phyloP scores from a whole-genome alignment of 2,797 vertebrate genomes.

The Otus scops region DNA sequence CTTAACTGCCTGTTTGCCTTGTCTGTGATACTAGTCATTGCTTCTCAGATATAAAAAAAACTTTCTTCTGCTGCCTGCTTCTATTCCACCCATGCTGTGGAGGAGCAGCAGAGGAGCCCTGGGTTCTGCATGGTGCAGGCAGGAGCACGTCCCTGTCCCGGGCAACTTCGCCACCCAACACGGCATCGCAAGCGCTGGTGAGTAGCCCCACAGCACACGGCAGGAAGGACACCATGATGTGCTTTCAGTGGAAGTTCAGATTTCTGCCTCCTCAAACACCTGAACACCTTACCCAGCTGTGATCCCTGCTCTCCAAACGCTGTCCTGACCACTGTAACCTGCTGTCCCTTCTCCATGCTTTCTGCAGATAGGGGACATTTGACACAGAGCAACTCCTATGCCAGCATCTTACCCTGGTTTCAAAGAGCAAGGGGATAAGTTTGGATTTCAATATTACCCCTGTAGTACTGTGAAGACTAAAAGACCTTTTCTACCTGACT shows the following conservation, averaged over 20 bases:
- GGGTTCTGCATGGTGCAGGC: background rate
- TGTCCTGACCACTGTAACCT: background rate
- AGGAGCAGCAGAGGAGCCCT: background rate
- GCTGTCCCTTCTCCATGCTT: background rate
- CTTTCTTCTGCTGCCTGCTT: background rate
- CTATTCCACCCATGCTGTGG: rapidly evolving
- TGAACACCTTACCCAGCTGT: background rate
- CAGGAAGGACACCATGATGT: rapidly evolving
- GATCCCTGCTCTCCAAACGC: background rate
- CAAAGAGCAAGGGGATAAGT: background rate
- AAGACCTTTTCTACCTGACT: background rate
- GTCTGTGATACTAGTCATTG: background rate
- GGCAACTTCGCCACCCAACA: background rate
- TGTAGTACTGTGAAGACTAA: background rate
- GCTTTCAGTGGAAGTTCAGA: background rate
- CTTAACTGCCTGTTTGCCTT: background rate
- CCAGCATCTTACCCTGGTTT: background rate
- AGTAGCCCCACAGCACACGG: rapidly evolving
- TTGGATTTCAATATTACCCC: background rate
- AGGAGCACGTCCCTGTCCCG: background rate
- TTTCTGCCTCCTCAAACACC: background rate
- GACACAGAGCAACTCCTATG: background rate
- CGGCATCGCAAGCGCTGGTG: rapidly evolving
- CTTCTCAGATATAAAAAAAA: background rate
- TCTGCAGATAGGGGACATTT: background rate